Base-by-base conservation (phyloP, 2,888 invertebrate genomes). In the Tachina fera region DNA sequence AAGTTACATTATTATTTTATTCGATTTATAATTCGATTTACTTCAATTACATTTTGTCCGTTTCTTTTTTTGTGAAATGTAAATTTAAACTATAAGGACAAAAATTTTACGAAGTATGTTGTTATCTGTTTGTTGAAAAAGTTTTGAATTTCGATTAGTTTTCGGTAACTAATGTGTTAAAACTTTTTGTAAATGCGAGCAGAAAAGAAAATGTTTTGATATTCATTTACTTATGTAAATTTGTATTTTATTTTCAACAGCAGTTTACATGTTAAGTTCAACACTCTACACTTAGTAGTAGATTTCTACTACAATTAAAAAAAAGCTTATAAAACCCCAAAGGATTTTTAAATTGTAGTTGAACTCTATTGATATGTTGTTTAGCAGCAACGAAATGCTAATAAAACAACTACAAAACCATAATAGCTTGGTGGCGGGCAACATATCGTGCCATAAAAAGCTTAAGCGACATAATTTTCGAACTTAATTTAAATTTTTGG, bases 131-230 rank as follows among this genome's bases (percentile, higher is more conserved):
- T 22, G 39, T 11, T 8, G 19, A 39, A 61, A 60, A 68, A 61
- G 78, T 70, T 78, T 80, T 72, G 10, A 16, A 60, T 16, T 80
- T 67, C 65, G 49, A 74, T 80, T 80, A 80, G 72, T 74, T 74
- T 41, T 67, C 0, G 8, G 3, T 31, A 65, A 80, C 67, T 80
- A 74, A 74, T 74, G 31, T 11, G 3, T 14, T 65, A 65, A 80
- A 80, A 72, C 72, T 72, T 65, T 56, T 43, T 14, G 9, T 13
- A 58, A 31, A 47, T 9, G 58, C 6, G 9, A 1, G 9, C 1
- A 9, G 1, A 9, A 13, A 13, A 58, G 22, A 22, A 10, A 11
- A 58, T 19, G 13, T 22, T 11, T 58, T 22, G 22, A 11, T 22
- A 45, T 19, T 16, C 16, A 13, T 19, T 14, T 31, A n/a, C 4